Conservation (phyloP, 2,888 invertebrate species). For the Cerastoderma edule region DNA sequence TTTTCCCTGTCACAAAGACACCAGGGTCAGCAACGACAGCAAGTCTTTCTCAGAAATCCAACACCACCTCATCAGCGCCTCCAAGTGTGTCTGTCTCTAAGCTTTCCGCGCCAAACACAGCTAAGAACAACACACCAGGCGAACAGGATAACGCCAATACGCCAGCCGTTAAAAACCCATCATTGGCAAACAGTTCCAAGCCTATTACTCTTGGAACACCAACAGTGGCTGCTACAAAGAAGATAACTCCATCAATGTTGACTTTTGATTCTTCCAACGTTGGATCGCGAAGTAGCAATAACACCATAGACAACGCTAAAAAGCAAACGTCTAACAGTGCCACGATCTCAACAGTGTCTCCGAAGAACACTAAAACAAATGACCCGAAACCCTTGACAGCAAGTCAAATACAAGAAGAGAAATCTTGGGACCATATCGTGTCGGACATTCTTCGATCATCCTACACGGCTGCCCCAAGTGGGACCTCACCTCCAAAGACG, state of each 20-base stretch:
- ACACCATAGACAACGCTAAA: neutral
- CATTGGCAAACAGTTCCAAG: neutral
- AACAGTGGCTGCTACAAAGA: constrained; percentile 25
- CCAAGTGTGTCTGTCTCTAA: constrained; percentile 35
- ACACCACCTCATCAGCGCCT: constrained; percentile 32
- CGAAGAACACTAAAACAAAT: constrained; percentile 14
- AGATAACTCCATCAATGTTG: constrained; percentile 52
- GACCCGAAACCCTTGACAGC: constrained; percentile 27
- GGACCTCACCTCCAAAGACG: constrained; percentile 22
- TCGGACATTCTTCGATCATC: constrained; percentile 66
- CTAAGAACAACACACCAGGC: neutral
- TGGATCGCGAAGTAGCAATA: neutral
- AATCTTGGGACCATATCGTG: constrained; percentile 65
- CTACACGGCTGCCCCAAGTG: constrained; percentile 5
- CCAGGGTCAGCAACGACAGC: constrained; percentile 34
- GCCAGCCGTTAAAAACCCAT: neutral
- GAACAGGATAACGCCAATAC: constrained; percentile 1
- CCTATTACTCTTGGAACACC: constrained; percentile 37
- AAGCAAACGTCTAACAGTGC: neutral
- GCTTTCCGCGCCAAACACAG: constrained; percentile 14
- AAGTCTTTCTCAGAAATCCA: neutral
- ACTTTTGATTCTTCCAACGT: constrained; percentile 47
- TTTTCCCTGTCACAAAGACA: constrained; percentile 59
- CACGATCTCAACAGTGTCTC: constrained; percentile 19
- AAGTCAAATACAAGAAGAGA: constrained; percentile 38